phyloP scores from a whole-genome alignment of 2,113 vertebrate species.

The Brachypodius melanocephalos region DNA sequence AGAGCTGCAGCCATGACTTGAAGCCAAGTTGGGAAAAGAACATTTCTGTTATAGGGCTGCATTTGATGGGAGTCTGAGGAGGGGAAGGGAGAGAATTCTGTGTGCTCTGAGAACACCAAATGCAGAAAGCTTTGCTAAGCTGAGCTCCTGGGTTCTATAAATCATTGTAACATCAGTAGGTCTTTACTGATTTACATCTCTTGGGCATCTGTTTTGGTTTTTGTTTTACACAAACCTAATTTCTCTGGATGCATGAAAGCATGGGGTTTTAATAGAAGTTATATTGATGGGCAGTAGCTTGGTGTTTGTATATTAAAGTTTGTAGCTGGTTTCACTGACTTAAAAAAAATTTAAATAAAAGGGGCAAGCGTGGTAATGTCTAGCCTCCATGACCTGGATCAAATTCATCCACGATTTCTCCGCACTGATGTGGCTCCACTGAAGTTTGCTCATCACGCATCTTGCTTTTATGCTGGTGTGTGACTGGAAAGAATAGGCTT shows the following conservation, averaged over 20 bases:
- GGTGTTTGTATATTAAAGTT: background rate
- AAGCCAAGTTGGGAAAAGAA: constrained; percentile 50
- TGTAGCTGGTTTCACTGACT: background rate
- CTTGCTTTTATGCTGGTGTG: background rate
- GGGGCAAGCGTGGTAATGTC: background rate
- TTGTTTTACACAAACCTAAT: background rate
- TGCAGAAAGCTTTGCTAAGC: background rate
- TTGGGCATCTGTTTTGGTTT: background rate
- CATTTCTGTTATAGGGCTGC: background rate
- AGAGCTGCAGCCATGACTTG: constrained; percentile 3
- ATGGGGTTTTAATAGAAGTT: background rate
- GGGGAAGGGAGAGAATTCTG: background rate
- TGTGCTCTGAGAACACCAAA: background rate
- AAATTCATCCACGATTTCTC: background rate
- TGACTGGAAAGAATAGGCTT: background rate
- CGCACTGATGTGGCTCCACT: background rate
- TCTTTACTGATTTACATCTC: background rate
- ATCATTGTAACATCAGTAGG: background rate
- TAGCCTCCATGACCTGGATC: background rate
- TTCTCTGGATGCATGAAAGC: background rate
- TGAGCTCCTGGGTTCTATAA: background rate
- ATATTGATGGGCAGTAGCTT: background rate
- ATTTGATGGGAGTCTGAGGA: constrained; percentile 34
- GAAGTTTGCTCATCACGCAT: background rate
- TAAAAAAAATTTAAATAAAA: background rate